Evolutionary conservation across 2,888 invertebrate species (phyloP).

Genomic region (Pyrocoelia pectoralis): DNA sequence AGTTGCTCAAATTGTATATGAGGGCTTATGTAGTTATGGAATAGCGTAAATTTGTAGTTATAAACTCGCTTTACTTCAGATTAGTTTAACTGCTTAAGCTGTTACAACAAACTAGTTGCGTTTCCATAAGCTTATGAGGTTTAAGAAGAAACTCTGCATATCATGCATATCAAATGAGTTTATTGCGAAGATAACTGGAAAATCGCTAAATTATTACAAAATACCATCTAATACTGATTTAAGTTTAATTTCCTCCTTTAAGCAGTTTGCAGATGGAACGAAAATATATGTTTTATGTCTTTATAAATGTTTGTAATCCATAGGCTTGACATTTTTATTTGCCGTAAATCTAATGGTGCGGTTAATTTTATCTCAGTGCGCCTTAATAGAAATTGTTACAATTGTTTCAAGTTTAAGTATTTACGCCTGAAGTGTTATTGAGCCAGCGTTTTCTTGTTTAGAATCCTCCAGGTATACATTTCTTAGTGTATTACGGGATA

Average conservation of each 20-base stretch:
- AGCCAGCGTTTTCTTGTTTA: too few relatives aligned
- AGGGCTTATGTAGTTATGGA: slow-evolving; percentile 51
- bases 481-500: too few relatives aligned
- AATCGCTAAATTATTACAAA: slow-evolving; percentile 5
- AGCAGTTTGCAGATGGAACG: neutral
- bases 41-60: slow-evolving; percentile 50
- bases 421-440: too few relatives aligned
- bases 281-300: neutral
- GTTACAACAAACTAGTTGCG: slow-evolving; percentile 35
- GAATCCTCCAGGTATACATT: too few relatives aligned
- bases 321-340: too few relatives aligned
- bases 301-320: neutral
- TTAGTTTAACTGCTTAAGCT: slow-evolving; percentile 51
- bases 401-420: too few relatives aligned
- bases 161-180: slow-evolving; percentile 24
- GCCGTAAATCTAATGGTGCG: too few relatives aligned
- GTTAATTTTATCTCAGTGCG: too few relatives aligned
- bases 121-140: slow-evolving; percentile 27
- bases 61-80: slow-evolving; percentile 48
- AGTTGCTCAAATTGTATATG: slow-evolving; percentile 53
- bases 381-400: too few relatives aligned
- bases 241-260: neutral
- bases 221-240: neutral
- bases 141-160: slow-evolving; percentile 26
- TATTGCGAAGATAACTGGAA: slow-evolving; percentile 33